Percentiles rank a stretch among this genome's conserved stretches.
These are phyloP conservation scores for Holacanthus passer DNA, from an alignment of 2,113 vertebrate species.

Conservation along the genomic window DNA sequence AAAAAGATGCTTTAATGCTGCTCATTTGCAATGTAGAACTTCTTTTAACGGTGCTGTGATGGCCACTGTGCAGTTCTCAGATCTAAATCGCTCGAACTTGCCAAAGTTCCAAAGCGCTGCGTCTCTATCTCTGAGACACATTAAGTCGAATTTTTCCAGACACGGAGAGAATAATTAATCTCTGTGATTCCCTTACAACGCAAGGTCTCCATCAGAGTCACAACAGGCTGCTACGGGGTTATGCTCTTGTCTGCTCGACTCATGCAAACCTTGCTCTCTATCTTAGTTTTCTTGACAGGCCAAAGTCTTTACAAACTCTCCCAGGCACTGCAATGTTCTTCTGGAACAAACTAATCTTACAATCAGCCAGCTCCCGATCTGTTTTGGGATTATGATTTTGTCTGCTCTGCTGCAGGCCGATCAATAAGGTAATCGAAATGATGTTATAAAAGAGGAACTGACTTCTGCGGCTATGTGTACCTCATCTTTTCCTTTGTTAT, in stretches of 20 bases:
- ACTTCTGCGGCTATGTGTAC: constrained; percentile 31
- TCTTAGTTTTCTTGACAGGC: constrained; percentile 36
- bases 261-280: constrained; percentile 2
- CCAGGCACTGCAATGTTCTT: constrained; percentile 31
- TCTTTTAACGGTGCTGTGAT: constrained; percentile 27
- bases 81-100: constrained; percentile 45
- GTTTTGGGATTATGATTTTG: constrained; percentile 68
- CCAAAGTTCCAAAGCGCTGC: constrained; percentile 17
- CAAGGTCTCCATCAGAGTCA: constrained; percentile 16
- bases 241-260: background rate
- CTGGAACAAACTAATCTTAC: constrained; percentile 44
- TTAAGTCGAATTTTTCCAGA: constrained; percentile 1
- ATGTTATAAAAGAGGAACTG: constrained; percentile 69
- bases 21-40: constrained; percentile 62
- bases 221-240: background rate
- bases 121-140: constrained; percentile 21
- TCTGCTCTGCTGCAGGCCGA: constrained; percentile 60
- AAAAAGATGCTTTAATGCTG: constrained; percentile 60
- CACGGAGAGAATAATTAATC: constrained; percentile 23
- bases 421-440: constrained; percentile 79
- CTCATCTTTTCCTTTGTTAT: constrained; percentile 68
- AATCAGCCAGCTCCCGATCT: constrained; percentile 48
- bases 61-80: constrained; percentile 43
- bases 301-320: constrained; percentile 51
- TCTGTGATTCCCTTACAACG: background rate